Conservation (phyloP, 1,140 invertebrate genomes). For the Prorops nasuta region DNA sequence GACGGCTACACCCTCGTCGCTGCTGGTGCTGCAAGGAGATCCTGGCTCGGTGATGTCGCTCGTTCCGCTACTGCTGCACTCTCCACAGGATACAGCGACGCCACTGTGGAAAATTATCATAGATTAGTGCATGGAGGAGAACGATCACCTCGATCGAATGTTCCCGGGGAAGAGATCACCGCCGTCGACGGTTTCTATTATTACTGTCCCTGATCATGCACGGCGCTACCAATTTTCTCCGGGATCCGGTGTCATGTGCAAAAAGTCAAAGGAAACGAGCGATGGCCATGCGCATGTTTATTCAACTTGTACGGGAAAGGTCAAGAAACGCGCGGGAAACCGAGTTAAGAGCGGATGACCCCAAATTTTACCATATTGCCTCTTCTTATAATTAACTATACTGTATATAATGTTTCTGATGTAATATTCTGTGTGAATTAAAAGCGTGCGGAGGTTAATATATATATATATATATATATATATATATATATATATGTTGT, state of each 20-base stretch:
- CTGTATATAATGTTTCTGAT: too few relatives aligned
- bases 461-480: too few relatives aligned
- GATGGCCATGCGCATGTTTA: slow-evolving; percentile 21
- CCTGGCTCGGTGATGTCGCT: slow-evolving; percentile 79
- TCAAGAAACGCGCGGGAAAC: slow-evolving; percentile 13
- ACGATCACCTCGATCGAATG: slow-evolving; percentile 1
- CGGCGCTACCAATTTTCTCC: too few relatives aligned
- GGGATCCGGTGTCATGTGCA: too few relatives aligned
- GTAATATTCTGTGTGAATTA: too few relatives aligned
- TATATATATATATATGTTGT: too few relatives aligned
- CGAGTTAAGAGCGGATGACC: background rate
- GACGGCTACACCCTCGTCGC: slow-evolving; percentile 49
- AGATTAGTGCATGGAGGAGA: slow-evolving; percentile 12
- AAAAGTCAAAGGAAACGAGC: slow-evolving; percentile 22
- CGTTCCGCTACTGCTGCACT: slow-evolving; percentile 65
- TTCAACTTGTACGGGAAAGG: slow-evolving; percentile 17
- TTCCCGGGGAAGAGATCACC: background rate
- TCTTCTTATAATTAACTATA: too few relatives aligned
- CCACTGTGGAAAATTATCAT: slow-evolving; percentile 60
- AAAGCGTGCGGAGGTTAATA: too few relatives aligned
- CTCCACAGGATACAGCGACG: slow-evolving; percentile 67
- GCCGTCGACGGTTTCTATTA: too few relatives aligned
- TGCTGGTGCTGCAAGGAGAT: slow-evolving; percentile 71
- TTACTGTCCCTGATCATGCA: too few relatives aligned
- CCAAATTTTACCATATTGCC: background rate